Base-by-base conservation (phyloP, 2,888 invertebrate genomes). In the Microplitis deprimator region DNA sequence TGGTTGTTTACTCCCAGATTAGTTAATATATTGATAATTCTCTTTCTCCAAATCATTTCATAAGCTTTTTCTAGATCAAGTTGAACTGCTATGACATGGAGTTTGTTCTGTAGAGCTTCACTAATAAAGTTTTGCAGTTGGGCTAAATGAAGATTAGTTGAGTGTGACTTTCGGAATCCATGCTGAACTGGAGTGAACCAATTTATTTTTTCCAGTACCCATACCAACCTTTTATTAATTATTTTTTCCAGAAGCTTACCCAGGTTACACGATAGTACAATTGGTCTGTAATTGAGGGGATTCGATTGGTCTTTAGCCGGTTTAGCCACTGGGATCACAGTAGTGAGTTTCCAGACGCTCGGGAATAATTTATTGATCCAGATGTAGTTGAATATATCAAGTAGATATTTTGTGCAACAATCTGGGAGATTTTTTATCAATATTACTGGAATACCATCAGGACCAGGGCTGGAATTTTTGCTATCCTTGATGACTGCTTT, bases 391-490 rank as follows among this genome's bases (percentile, higher is more conserved):
- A 20, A 79, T 10, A 81, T 8, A 3, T 81, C 69, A 10, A 79
- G 10, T 0, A 81, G 16, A 3, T 68, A n/a, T 5, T 67, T 60
- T 16, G 67, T 5, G n/a, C 38, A 17, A 20, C n/a, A 13, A n/a
- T n/a, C 8, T 5, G 75, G 60, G 1, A 72, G 67, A 6, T 78
- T 17, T 77, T 77, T 77, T 1, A 75, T 76, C 3, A 83, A 61
- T 0, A 78, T 62, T 5, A 75, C 78, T 0, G 68, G 73, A 2
- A 81, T 81, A 17, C 41, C 39, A 38, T 83, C 82, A 0, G 81
- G 81, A 0, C 79, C 81, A 1, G 81, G 79, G 40, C 77, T 76
- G 1, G 77, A 70, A 39, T 80, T 80, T 69, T 77, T 70, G 59
- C 16, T 73, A 3, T 38, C 20, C 0, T 40, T 39, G 40, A 69